Conservation (phyloP, 53 echinoderm and acorn worm genomes). For the Holothuria leucospilota region DNA sequence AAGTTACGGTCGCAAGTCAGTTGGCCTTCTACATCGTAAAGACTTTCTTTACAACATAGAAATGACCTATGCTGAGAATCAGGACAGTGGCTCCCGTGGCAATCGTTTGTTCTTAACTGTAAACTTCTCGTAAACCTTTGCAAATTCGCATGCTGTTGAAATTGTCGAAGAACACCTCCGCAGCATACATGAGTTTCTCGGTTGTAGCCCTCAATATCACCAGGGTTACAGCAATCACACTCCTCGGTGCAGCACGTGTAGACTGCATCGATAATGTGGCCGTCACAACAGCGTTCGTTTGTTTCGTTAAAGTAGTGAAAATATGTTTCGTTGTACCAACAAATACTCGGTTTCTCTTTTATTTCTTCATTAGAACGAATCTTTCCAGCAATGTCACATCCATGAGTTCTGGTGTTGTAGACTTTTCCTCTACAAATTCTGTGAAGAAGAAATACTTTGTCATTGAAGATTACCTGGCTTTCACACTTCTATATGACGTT, state of each 20-base stretch:
- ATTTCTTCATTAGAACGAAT: constrained; percentile 55
- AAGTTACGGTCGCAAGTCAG: too few species aligned
- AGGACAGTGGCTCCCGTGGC: too few species aligned
- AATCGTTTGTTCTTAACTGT: too few species aligned
- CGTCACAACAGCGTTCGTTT: constrained; percentile 68
- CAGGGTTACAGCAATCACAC: neutral
- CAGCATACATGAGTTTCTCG: constrained; percentile 11
- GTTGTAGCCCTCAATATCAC: constrained; percentile 12
- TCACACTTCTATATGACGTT: too few species aligned
- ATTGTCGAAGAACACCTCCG: neutral
- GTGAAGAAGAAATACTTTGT: neutral
- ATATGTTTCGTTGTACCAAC: constrained; percentile 5
- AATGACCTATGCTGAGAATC: too few species aligned
- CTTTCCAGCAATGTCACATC: constrained; percentile 33
- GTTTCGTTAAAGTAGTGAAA: constrained; percentile 43
- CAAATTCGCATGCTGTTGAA: too few species aligned
- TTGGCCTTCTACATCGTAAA: too few species aligned
- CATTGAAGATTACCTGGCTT: too few species aligned
- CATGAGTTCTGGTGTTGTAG: constrained; percentile 56
- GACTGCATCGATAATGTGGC: constrained; percentile 54
- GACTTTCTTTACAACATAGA: too few species aligned
- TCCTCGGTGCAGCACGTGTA: constrained; percentile 59
- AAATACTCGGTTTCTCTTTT: constrained; percentile 39
- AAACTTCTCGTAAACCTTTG: too few species aligned
- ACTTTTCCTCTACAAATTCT: constrained; percentile 55